Conservation (phyloP, 2,797 vertebrate species). For the Micrastur ruficollis region DNA sequence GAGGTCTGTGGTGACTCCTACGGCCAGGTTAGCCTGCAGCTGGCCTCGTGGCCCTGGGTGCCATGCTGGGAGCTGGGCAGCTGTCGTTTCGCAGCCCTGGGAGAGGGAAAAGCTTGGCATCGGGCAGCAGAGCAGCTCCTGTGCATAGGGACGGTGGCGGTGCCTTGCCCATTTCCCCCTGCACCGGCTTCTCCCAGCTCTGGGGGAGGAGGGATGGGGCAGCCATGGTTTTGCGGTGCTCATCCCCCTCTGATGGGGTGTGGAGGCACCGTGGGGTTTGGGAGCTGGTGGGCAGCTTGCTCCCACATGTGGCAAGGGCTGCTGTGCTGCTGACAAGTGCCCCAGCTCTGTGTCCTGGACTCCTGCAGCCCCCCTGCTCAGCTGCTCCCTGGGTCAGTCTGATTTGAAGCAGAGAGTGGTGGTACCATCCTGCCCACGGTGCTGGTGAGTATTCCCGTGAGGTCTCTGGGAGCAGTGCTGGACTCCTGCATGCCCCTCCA, state of each 20-base stretch:
- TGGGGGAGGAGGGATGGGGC: neutral
- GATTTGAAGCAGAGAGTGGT: neutral
- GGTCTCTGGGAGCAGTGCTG: neutral
- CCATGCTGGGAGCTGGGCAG: neutral
- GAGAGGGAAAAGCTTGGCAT: fast-evolving
- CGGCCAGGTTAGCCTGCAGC: fast-evolving
- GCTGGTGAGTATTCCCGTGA: neutral
- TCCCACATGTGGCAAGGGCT: fast-evolving
- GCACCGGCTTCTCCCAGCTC: neutral
- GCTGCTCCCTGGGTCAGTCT: neutral
- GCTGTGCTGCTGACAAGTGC: too few relatives aligned
- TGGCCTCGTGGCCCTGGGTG: neutral
- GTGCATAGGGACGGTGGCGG: neutral
- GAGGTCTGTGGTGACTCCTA: neutral
- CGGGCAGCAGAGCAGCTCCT: neutral
- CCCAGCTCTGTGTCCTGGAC: neutral
- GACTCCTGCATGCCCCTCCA: neutral
- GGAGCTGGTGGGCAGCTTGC: neutral
- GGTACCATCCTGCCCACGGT: fast-evolving
- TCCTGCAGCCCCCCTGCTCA: neutral
- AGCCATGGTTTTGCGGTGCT: neutral
- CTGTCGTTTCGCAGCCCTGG: neutral
- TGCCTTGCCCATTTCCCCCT: neutral
- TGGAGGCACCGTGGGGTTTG: fast-evolving
- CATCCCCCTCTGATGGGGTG: neutral